These are phyloP conservation scores for Holothuria scabra DNA, from an alignment of 53 echinoderm and acorn worm species.

Conservation along the genomic window DNA sequence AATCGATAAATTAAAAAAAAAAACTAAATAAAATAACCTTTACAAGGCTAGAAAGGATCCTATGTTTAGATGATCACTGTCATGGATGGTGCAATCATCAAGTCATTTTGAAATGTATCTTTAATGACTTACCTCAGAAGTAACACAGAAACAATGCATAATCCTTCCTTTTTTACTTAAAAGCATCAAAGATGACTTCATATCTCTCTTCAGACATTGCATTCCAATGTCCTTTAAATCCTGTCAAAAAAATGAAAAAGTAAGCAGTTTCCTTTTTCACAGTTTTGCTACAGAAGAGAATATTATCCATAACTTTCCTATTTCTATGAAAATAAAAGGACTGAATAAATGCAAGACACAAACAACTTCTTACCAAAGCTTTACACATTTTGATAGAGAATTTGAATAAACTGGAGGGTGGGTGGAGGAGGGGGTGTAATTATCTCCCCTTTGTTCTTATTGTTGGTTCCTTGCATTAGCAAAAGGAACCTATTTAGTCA, in stretches of 20 bases:
- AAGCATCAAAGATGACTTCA: constrained; percentile 27
- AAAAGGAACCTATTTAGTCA: too few relatives aligned
- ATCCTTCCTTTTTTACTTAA: constrained; percentile 10
- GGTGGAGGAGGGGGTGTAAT: too few relatives aligned
- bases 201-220: constrained; percentile 4
- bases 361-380: too few relatives aligned
- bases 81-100: neutral
- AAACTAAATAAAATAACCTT: neutral
- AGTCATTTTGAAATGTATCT: neutral
- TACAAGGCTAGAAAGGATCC: too few relatives aligned
- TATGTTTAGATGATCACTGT: too few relatives aligned
- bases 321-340: too few relatives aligned
- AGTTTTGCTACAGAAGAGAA: neutral
- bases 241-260: neutral
- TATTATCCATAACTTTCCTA: too few relatives aligned
- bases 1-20: neutral
- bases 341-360: too few relatives aligned
- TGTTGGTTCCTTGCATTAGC: too few relatives aligned
- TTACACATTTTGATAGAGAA: too few relatives aligned
- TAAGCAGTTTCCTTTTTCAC: neutral
- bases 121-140: neutral
- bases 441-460: too few relatives aligned
- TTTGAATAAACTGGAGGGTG: too few relatives aligned
- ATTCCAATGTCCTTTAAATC: constrained; percentile 15
- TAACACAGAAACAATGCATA: neutral